Evolutionary conservation across 2,113 vertebrate species (phyloP).

Genomic region (Triplophysa siluroides): DNA sequence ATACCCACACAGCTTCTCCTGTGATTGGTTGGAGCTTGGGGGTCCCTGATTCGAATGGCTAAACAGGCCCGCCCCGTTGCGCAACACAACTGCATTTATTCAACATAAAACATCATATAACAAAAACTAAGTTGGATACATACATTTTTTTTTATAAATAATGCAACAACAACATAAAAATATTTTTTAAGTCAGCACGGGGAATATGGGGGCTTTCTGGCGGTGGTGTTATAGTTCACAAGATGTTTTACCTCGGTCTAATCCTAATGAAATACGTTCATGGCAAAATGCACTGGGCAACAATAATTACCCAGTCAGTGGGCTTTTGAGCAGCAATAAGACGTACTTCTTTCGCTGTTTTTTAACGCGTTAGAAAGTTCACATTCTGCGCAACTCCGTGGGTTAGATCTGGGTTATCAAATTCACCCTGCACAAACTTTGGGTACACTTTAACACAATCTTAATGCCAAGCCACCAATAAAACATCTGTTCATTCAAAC

Average conservation of each 20-base stretch:
- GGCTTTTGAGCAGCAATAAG: conserved; percentile 40
- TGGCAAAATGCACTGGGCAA: conserved; percentile 32
- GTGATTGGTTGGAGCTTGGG: conserved; percentile 68
- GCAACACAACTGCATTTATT: conserved; percentile 57
- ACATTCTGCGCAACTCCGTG: conserved; percentile 8
- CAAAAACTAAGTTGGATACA: conserved; percentile 42
- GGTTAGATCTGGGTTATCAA: conserved; percentile 15
- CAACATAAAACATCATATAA: conserved; percentile 58
- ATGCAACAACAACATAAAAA: conserved; percentile 6
- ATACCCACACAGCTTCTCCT: conserved; percentile 66
- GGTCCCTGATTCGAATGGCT: conserved; percentile 74
- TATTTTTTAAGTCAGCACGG: conserved; percentile 8
- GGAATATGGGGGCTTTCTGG: conserved; percentile 14
- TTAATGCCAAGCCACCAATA: conserved; percentile 14
- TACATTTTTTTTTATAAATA: conserved; percentile 18
- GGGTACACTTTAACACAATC: conserved; percentile 14
- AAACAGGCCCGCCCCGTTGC: conserved; percentile 63
- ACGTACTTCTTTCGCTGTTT: conserved; percentile 6
- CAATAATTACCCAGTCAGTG: conserved; percentile 28
- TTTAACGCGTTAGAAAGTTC: not conserved
- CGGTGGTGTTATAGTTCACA: conserved; percentile 33
- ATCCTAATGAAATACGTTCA: conserved; percentile 35
- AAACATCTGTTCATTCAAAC: conserved; percentile 7
- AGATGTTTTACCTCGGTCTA: conserved; percentile 24
- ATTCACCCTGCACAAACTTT: conserved; percentile 14